A percentile compares a stretch with the other conserved stretches of the same genome.
Conservation (phyloP, 2,113 vertebrate species). For the Collichthys lucidus region DNA sequence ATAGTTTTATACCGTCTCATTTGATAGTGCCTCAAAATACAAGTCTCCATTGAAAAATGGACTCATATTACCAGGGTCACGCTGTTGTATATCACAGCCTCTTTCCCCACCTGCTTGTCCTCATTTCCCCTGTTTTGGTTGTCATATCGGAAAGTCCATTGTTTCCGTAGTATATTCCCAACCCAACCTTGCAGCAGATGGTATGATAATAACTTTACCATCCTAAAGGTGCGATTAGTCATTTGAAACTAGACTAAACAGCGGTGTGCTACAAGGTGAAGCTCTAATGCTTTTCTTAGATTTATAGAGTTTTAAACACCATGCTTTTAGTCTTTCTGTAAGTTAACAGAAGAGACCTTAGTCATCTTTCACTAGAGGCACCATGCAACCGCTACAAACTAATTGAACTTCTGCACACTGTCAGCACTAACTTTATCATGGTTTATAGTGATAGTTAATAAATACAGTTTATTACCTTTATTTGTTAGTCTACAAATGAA, state of each 20-base stretch:
- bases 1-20: no score
- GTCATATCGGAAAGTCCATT: slow-evolving; percentile 4
- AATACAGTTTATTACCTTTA: neutral
- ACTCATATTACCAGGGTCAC: neutral
- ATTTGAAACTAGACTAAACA: slow-evolving; percentile 45
- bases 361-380: slow-evolving; percentile 4
- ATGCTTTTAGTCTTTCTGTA: neutral
- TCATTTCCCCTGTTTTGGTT: neutral
- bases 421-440: slow-evolving; percentile 9
- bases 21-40: neutral
- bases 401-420: neutral
- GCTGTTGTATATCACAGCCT: neutral
- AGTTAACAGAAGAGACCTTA: slow-evolving; percentile 15
- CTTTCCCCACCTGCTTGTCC: neutral
- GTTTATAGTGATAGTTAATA: no score
- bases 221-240: slow-evolving; percentile 28
- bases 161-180: slow-evolving; percentile 1
- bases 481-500: neutral
- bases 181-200: slow-evolving; percentile 39
- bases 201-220: slow-evolving; percentile 27
- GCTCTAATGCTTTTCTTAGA: slow-evolving; percentile 5
- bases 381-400: neutral
- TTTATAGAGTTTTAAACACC: slow-evolving; percentile 18
- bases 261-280: neutral
- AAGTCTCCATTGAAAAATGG: neutral